These are phyloP conservation scores for Prietella phreatophila DNA, from an alignment of 2,113 vertebrate species.

Conservation along the genomic window DNA sequence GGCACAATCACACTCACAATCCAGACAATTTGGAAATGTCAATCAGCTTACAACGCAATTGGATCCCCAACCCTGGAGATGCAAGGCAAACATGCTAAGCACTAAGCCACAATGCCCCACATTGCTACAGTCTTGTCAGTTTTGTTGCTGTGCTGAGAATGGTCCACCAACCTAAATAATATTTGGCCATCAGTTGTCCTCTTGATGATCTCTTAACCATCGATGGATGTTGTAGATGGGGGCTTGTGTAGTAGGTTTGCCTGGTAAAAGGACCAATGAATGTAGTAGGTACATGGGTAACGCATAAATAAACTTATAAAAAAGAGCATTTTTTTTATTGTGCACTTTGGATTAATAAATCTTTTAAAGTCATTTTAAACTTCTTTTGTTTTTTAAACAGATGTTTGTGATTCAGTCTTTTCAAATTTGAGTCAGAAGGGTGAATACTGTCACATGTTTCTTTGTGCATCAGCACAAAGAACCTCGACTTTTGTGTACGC, in stretches of 20 bases:
- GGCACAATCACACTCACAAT: too few species aligned
- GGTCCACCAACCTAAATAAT: not conserved
- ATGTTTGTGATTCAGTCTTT: not conserved
- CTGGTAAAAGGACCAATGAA: not conserved
- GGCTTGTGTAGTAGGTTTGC: not conserved
- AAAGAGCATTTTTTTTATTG: not conserved
- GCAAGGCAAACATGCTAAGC: too few species aligned
- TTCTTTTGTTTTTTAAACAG: too few species aligned
- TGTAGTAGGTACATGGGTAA: not conserved
- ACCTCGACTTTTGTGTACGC: slow-evolving; percentile 27
- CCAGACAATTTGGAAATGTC: too few species aligned
- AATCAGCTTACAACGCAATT: too few species aligned
- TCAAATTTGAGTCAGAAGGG: not conserved
- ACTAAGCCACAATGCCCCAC: too few species aligned
- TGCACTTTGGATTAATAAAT: not conserved
- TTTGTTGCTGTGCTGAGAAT: not conserved
- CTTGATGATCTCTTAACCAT: not conserved
- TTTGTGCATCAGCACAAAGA: slow-evolving; percentile 5
- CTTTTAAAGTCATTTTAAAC: not conserved
- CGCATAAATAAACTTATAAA: too few species aligned
- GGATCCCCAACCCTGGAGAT: too few species aligned
- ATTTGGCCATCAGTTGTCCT: not conserved
- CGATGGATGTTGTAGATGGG: not conserved
- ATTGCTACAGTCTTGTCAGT: not conserved
- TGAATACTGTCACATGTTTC: not conserved